Evolutionary conservation across 2,888 invertebrate species (phyloP).

Genomic region (Diloba caeruleocephala): DNA sequence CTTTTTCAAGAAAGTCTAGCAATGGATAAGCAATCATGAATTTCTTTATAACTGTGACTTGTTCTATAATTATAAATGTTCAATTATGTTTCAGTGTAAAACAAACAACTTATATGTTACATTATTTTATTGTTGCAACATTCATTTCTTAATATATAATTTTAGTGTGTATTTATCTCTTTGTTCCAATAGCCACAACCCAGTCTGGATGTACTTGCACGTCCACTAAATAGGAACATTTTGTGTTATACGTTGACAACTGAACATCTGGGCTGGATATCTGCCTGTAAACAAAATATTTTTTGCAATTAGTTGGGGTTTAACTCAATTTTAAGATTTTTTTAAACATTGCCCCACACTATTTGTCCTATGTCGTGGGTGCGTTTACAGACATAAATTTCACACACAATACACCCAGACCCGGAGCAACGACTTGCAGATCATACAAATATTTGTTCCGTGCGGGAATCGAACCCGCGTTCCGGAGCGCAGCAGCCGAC

Average conservation of each 20-base stretch:
- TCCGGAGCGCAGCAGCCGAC: too few species aligned
- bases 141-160: conserved; percentile 22
- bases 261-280: conserved; percentile 77
- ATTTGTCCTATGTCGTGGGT: too few species aligned
- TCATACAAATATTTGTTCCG: too few species aligned
- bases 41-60: conserved; percentile 1
- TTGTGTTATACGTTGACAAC: conserved; percentile 83
- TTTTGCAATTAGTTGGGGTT: background rate
- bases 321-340: too few species aligned
- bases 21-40: conserved; percentile 42
- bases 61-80: conserved; percentile 5
- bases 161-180: conserved; percentile 64
- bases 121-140: conserved; percentile 37
- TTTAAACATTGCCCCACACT: too few species aligned
- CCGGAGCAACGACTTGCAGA: too few species aligned
- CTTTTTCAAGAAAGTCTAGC: conserved; percentile 80
- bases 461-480: too few species aligned
- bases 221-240: conserved; percentile 85
- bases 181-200: conserved; percentile 85
- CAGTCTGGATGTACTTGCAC: conserved; percentile 85
- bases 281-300: conserved; percentile 70
- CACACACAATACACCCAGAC: too few species aligned
- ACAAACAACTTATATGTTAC: conserved; percentile 29
- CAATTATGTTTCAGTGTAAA: conserved; percentile 37
- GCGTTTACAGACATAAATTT: too few species aligned